Conservation (phyloP, 1,140 invertebrate genomes). For the Doryteuthis pealeii region DNA sequence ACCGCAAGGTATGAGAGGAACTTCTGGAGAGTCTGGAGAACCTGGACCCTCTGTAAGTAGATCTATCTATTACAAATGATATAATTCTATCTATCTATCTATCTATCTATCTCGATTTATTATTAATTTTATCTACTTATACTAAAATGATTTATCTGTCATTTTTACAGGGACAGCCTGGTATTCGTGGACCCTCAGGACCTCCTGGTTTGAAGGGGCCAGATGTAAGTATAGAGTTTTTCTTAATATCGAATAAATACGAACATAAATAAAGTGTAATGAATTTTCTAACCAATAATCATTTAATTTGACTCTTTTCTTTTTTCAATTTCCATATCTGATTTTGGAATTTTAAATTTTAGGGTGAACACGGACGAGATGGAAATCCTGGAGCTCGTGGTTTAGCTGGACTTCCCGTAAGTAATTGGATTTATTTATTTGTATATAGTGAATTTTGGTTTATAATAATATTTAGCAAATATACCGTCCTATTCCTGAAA, state of each 20-base stretch:
- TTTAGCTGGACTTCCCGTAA: not conserved
- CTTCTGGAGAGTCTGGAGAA: slow-evolving; percentile 43
- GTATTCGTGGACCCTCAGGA: slow-evolving; percentile 33
- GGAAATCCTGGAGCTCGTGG: not conserved
- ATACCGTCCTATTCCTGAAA: too few species aligned
- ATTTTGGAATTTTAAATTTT: too few species aligned
- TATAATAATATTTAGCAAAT: too few species aligned
- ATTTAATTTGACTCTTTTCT: slow-evolving; percentile 14
- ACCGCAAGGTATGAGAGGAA: slow-evolving; percentile 40
- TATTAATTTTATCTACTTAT: slow-evolving; percentile 7
- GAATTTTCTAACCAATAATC: too few species aligned
- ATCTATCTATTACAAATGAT: slow-evolving; percentile 1
- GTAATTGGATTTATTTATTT: too few species aligned
- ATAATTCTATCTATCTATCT: not conserved
- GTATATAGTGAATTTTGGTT: too few species aligned
- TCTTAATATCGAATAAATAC: too few species aligned
- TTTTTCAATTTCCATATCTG: not conserved
- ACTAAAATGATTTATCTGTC: not conserved
- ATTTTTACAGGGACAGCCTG: slow-evolving; percentile 34
- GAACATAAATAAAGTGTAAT: too few species aligned
- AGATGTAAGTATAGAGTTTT: slow-evolving; percentile 25
- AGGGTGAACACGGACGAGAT: not conserved
- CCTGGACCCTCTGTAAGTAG: slow-evolving; percentile 42
- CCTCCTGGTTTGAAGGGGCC: slow-evolving; percentile 32
- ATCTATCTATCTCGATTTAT: not conserved